Evolutionary conservation across 2,113 vertebrate genomes (phyloP).

Genomic region (Xiphias gladius): DNA sequence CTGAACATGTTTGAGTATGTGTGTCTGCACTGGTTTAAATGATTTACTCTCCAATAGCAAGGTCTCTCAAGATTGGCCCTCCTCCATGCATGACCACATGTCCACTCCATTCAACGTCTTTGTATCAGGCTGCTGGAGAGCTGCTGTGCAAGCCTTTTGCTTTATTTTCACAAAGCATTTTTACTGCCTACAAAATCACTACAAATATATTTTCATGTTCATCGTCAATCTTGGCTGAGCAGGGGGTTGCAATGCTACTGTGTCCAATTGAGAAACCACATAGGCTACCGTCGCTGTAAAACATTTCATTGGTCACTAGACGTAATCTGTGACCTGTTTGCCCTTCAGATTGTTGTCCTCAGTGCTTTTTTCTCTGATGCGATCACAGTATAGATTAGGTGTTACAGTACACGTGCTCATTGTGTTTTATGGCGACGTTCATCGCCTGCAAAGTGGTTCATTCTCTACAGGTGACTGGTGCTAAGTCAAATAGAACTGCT

Average conservation of each 20-base stretch:
- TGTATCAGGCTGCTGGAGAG: constrained; percentile 34
- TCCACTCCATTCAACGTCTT: constrained; percentile 62
- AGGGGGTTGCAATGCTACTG: neutral
- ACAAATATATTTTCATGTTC: constrained; percentile 71
- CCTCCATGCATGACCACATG: constrained; percentile 78
- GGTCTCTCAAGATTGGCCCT: constrained; percentile 64
- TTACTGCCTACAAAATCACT: constrained; percentile 69
- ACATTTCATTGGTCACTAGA: constrained; percentile 54
- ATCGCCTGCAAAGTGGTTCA: constrained; percentile 70
- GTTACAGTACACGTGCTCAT: constrained; percentile 35
- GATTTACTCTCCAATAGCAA: constrained; percentile 62
- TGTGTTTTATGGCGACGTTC: constrained; percentile 52
- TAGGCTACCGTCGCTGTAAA: constrained; percentile 25
- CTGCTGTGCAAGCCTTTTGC: constrained; percentile 69
- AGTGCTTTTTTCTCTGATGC: constrained; percentile 36
- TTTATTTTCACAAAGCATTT: constrained; percentile 69
- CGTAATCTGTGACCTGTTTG: constrained; percentile 61
- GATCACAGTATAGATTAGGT: constrained; percentile 50
- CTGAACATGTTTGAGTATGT: constrained; percentile 45
- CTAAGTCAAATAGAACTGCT: constrained; percentile 52
- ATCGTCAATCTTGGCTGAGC: constrained; percentile 63
- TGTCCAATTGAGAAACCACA: constrained; percentile 5
- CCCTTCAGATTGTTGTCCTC: constrained; percentile 51
- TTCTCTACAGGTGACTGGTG: constrained; percentile 71
- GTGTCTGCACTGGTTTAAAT: constrained; percentile 45